phyloP scores from a whole-genome alignment of 2,113 vertebrate genomes.

The Numenius arquata region DNA sequence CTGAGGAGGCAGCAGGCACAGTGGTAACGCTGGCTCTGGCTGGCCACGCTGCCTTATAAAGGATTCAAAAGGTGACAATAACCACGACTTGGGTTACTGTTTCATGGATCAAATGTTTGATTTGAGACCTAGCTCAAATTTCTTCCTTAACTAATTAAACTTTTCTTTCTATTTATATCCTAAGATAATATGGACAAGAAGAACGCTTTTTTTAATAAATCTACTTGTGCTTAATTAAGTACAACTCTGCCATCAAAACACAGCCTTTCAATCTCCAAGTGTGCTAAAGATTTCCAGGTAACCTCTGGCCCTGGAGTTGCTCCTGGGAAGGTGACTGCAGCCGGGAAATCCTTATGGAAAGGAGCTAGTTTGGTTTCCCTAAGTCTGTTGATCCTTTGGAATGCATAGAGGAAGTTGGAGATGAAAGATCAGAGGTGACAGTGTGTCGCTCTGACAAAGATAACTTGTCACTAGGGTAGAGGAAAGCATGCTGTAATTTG shows the following conservation, averaged over 20 bases:
- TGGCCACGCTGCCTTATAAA: constrained; percentile 82
- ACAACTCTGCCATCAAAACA: not conserved
- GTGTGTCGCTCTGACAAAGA: not conserved
- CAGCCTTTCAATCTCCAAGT: not conserved
- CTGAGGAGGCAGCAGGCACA: constrained; percentile 44
- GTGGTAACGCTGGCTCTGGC: not conserved
- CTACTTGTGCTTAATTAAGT: constrained; percentile 27
- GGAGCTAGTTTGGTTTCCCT: not conserved
- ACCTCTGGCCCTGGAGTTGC: not conserved
- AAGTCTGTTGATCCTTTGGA: not conserved
- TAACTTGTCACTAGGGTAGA: not conserved
- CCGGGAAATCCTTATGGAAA: not conserved
- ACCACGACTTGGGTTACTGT: constrained; percentile 86
- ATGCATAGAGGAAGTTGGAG: not conserved
- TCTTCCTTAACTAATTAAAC: constrained; percentile 86
- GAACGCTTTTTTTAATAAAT: constrained; percentile 7
- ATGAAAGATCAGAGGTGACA: not conserved
- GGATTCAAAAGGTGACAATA: constrained; percentile 82
- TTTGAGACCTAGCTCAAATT: constrained; percentile 80
- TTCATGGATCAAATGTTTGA: constrained; percentile 84
- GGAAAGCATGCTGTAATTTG: not conserved
- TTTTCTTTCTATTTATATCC: constrained; percentile 81
- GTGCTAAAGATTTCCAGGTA: not conserved
- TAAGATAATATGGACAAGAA: constrained; percentile 53
- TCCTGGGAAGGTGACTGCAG: not conserved